phyloP scores from a whole-genome alignment of 2,888 invertebrate genomes.

The Torymus aiolomorphi region DNA sequence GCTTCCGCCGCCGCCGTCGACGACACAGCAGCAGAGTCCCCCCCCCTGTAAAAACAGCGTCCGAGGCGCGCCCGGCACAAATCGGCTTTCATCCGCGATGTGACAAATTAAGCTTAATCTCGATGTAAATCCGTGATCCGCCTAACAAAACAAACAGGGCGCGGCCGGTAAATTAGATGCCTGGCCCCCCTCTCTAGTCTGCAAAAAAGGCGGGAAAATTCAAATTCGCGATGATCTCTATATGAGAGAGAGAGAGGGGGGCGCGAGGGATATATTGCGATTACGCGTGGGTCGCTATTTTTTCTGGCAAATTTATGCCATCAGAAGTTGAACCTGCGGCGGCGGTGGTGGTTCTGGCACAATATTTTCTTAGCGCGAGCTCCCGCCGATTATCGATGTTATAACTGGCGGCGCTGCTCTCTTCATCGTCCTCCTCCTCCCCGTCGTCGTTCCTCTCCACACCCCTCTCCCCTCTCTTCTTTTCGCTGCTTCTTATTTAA shows the following conservation, averaged over 20 bases:
- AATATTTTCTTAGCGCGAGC: constrained; percentile 67
- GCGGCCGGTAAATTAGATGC: constrained; percentile 51
- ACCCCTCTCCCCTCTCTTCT: not conserved
- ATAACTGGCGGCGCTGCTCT: constrained; percentile 15
- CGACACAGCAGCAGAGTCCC: too few relatives aligned
- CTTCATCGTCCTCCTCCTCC: not conserved
- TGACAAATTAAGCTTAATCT: constrained; percentile 56
- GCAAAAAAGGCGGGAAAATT: constrained; percentile 36
- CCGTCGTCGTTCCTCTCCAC: not conserved
- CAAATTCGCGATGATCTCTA: constrained; percentile 46
- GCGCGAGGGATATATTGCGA: constrained; percentile 68
- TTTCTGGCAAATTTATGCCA: constrained; percentile 72
- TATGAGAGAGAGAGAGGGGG: too few relatives aligned
- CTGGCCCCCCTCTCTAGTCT: not conserved
- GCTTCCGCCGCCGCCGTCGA: too few relatives aligned
- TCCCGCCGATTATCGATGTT: constrained; percentile 45
- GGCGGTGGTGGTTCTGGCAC: constrained; percentile 57
- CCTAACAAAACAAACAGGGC: constrained; percentile 54
- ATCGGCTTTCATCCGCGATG: constrained; percentile 49
- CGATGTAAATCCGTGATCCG: constrained; percentile 57
- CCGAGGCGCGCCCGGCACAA: not conserved
- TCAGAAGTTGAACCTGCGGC: constrained; percentile 58
- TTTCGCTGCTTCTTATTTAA: constrained; percentile 23
- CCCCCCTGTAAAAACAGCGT: constrained; percentile 33
- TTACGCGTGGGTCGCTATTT: constrained; percentile 69